phyloP scores from a whole-genome alignment of 2,113 vertebrate genomes.

The Dasypus novemcinctus region DNA sequence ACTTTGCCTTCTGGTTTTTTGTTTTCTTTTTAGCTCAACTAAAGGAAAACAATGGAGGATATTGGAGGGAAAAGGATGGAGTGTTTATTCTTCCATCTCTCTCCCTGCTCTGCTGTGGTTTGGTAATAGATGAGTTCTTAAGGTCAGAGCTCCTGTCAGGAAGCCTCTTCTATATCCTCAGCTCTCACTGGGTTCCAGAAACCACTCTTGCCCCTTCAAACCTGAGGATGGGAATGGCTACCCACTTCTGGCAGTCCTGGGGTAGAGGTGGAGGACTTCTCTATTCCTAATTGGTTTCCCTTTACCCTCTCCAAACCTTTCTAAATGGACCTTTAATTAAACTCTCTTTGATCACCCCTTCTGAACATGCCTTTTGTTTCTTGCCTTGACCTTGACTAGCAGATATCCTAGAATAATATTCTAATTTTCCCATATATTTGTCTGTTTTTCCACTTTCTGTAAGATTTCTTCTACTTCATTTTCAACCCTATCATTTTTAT shows the following conservation, averaged over 20 bases:
- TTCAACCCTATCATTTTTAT: not conserved
- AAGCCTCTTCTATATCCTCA: not conserved
- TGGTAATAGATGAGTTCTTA: too few relatives aligned
- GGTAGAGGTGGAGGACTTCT: not conserved
- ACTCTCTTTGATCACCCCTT: not conserved
- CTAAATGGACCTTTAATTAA: not conserved
- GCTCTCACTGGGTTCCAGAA: not conserved
- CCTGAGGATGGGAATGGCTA: not conserved
- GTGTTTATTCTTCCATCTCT: not conserved
- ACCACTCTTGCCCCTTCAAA: not conserved
- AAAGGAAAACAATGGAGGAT: not conserved
- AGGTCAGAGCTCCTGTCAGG: too few relatives aligned
- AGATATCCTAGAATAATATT: not conserved
- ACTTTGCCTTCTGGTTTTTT: not conserved
- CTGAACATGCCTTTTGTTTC: not conserved
- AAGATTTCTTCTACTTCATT: not conserved
- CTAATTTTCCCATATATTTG: not conserved
- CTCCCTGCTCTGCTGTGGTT: not conserved
- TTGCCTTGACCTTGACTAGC: not conserved
- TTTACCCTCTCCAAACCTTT: not conserved
- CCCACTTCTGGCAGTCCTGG: not conserved
- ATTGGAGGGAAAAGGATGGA: not conserved
- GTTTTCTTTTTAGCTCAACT: not conserved
- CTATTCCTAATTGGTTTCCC: not conserved
- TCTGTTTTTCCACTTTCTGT: not conserved